Evolutionary conservation across 2,888 invertebrate genomes (phyloP), one percentile per base, ranked within the genome.

Genomic region (Ecdyonurus torrentis): DNA sequence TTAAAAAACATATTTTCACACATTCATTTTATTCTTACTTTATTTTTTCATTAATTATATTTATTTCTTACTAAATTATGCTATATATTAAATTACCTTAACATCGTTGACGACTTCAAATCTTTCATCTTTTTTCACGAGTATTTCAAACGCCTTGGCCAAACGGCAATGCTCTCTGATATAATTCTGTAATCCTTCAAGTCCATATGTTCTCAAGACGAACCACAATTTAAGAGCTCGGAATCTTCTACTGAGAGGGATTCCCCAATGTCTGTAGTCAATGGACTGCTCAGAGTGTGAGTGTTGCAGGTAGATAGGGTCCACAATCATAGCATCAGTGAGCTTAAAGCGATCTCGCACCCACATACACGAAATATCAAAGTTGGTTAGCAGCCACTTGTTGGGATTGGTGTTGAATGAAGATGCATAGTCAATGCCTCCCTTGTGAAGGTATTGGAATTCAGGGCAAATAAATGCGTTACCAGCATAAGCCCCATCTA

Each of bases 321-420:
- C 89, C 0, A 93, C 91, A 22, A 89, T 80, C n/a, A 94, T 75
- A 0, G 91, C 91, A 25, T 85, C 84, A 2, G 91, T 91, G 61
- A 93, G 76, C 63, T 83, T 82, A 70, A 86, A 85, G 53, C 86
- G 80, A 71, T 91, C 87, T 60, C 79, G 81, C 60, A 84, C 90
- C 92, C 92, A 93, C 72, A 93, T 78, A 20, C 87, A 84, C 0
- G 91, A 89, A 68, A 90, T 89, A 72, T 93, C 92, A 68, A 90
- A 91, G 73, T 87, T 89, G 2, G 89, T 86, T 63, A 92, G 76
- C 71, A 93, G 76, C 84, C 91, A 88, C 75, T 93, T 93, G 73
- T 91, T 91, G 0, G 92, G 88, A 72, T 93, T 93, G 10, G 88
- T 87, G 72, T 91, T 91, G 74, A 93, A 89, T 0, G 91, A 91